Conservation (phyloP, 2,797 vertebrate species). For the Epinephelus awoara region DNA sequence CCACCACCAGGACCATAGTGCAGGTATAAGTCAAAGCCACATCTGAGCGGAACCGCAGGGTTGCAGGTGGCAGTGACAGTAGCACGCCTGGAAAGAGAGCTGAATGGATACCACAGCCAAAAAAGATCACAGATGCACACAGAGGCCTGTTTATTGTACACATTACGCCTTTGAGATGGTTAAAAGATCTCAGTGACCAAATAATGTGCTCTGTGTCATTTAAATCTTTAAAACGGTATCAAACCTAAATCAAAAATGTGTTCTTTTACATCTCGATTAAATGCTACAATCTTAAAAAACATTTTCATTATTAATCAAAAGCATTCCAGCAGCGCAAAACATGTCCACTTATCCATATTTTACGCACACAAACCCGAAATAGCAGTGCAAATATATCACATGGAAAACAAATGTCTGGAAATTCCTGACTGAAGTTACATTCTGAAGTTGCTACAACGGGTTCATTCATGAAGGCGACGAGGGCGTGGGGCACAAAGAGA, state of each 20-base stretch:
- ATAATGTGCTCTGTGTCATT: constrained; percentile 2
- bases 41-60: constrained; percentile 69
- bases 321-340: constrained; percentile 5
- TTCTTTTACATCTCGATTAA: background rate
- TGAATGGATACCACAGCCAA: constrained; percentile 56
- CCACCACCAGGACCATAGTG: constrained; percentile 53
- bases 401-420: constrained; percentile 37
- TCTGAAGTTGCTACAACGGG: constrained; percentile 61
- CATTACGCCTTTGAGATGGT: constrained; percentile 32
- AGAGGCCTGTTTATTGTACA: constrained; percentile 55
- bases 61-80: constrained; percentile 74
- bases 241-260: background rate
- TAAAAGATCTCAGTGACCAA: constrained; percentile 25
- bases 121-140: constrained; percentile 62
- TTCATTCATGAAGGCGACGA: constrained; percentile 70
- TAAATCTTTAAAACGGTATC: background rate
- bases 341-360: constrained; percentile 5
- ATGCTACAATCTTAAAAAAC: background rate
- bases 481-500: constrained; percentile 71
- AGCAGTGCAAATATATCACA: constrained; percentile 45
- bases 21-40: constrained; percentile 76
- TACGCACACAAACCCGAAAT: constrained; percentile 26
- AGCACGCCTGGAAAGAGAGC: constrained; percentile 50
- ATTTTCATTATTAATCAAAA: constrained; percentile 3
- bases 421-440: constrained; percentile 65